phyloP scores from a whole-genome alignment of 2,888 invertebrate genomes.

The Mythimna vitellina region DNA sequence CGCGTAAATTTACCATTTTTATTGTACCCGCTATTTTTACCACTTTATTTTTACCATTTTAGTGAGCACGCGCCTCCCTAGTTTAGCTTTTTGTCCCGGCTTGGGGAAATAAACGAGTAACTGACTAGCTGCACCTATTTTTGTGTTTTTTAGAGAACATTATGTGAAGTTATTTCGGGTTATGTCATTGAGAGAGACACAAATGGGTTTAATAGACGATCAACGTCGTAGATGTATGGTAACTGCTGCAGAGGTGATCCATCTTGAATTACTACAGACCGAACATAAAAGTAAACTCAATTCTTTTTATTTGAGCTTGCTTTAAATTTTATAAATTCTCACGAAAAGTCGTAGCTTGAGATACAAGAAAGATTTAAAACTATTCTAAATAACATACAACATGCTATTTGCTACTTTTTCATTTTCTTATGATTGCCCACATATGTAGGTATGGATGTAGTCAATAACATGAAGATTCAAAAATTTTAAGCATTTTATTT shows the following conservation, averaged over 20 bases:
- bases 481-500: too few relatives aligned
- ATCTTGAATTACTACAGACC: conserved; percentile 22
- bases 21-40: conserved; percentile 85
- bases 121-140: conserved; percentile 63
- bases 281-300: conserved; percentile 13
- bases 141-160: conserved; percentile 69
- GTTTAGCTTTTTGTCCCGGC: conserved; percentile 79
- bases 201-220: conserved; percentile 57
- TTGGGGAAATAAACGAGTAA: conserved; percentile 70
- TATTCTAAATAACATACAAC: background rate
- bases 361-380: background rate
- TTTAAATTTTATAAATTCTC: background rate
- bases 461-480: too few relatives aligned
- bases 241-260: conserved; percentile 35
- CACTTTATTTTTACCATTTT: conserved; percentile 84
- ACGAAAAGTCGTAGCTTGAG: background rate
- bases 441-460: too few relatives aligned
- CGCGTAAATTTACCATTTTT: conserved; percentile 89
- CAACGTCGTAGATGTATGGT: conserved; percentile 56
- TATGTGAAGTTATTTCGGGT: conserved; percentile 62
- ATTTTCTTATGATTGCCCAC: background rate
- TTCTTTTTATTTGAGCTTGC: conserved; percentile 9
- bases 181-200: conserved; percentile 65
- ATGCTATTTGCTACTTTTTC: background rate
- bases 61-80: conserved; percentile 85